Conservation (phyloP, 2,797 vertebrate genomes). For the Cottoperca gobio region DNA sequence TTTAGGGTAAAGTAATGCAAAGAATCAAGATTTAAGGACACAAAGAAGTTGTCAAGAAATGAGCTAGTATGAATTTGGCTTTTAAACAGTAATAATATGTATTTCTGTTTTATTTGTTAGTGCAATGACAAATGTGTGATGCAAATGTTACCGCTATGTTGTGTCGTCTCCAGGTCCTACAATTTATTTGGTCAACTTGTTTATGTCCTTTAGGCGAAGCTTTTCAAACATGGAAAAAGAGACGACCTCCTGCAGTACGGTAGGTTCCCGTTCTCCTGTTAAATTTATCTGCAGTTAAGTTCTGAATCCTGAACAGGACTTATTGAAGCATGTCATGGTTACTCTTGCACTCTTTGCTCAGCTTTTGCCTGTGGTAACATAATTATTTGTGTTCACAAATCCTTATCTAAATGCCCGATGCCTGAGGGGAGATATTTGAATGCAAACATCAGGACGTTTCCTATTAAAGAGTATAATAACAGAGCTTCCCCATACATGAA, state of each 20-base stretch:
- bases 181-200: slow-evolving; percentile 15
- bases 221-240: slow-evolving; percentile 97
- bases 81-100: background rate
- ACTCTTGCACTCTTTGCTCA: background rate
- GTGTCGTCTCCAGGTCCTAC: background rate
- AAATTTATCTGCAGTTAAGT: background rate
- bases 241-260: slow-evolving; percentile 95
- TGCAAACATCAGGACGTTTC: background rate
- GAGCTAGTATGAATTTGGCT: background rate
- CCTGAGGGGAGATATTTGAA: slow-evolving; percentile 23
- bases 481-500: background rate
- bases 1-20: background rate
- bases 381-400: slow-evolving; percentile 35
- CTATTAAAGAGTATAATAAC: background rate
- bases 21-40: background rate
- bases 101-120: background rate
- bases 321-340: background rate
- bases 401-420: slow-evolving; percentile 14
- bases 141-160: background rate
- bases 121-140: background rate
- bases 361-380: slow-evolving; percentile 17
- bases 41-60: background rate
- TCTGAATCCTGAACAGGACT: background rate
- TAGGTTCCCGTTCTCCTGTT: slow-evolving; percentile 73
- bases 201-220: slow-evolving; percentile 87